phyloP scores from a whole-genome alignment of 2,888 invertebrate genomes.

The Ophion costatus region DNA sequence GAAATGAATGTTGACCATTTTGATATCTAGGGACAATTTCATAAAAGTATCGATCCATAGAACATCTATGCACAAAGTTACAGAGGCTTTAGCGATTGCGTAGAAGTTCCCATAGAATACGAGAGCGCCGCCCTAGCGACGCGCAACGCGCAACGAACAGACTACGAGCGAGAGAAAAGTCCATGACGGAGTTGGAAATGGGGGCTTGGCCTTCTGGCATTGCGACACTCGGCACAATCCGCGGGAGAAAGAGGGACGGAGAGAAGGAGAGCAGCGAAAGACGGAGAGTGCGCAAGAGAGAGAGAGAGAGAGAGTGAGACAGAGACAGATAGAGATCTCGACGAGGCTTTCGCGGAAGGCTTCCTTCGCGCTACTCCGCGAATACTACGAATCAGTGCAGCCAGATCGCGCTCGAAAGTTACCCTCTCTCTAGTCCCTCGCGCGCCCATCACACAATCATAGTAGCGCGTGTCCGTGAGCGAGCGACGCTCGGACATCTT shows the following conservation, averaged over 20 bases:
- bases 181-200: constrained; percentile 76
- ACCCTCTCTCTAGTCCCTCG: too few relatives aligned
- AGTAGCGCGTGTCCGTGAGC: too few relatives aligned
- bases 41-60: not conserved
- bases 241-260: too few relatives aligned
- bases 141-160: constrained; percentile 41
- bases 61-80: not conserved
- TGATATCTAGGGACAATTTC: too few relatives aligned
- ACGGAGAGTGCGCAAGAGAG: constrained; percentile 27
- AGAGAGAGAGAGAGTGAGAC: constrained; percentile 35
- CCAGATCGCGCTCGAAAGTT: too few relatives aligned
- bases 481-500: too few relatives aligned
- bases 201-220: constrained; percentile 82
- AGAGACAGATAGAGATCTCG: constrained; percentile 54
- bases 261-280: too few relatives aligned
- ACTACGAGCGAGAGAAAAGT: constrained; percentile 67
- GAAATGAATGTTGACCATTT: too few relatives aligned
- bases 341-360: constrained; percentile 80
- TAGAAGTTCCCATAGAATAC: constrained; percentile 19
- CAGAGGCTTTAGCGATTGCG: constrained; percentile 34
- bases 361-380: constrained; percentile 80
- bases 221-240: constrained; percentile 76
- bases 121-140: constrained; percentile 40
- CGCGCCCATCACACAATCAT: too few relatives aligned
- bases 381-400: constrained; percentile 81